Conservation (phyloP, 2,797 vertebrate species). For the Labeo calbasu region DNA sequence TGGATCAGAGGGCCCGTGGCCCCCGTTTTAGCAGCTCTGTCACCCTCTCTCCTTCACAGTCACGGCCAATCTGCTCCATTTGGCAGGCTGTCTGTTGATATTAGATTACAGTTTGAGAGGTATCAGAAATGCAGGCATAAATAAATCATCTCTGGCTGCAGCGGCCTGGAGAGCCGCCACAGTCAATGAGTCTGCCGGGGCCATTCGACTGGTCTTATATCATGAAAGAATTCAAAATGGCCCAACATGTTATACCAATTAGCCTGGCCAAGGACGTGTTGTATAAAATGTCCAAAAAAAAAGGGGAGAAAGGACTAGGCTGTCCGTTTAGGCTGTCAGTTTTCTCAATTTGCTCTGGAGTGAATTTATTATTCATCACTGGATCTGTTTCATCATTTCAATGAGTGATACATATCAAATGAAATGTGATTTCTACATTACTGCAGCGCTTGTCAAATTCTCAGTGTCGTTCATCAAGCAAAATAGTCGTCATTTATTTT, state of each 20-base stretch:
- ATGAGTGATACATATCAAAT: constrained; percentile 21
- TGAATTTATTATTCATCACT: constrained; percentile 6
- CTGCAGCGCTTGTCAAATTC: not conserved
- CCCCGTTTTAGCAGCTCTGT: constrained; percentile 10
- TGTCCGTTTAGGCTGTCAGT: not conserved
- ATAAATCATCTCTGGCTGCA: constrained; percentile 71
- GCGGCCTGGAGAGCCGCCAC: constrained; percentile 58
- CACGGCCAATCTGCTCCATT: constrained; percentile 68
- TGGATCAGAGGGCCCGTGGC: not conserved
- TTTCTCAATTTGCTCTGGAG: not conserved
- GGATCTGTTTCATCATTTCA: constrained; percentile 2
- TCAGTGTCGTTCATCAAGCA: constrained; percentile 6
- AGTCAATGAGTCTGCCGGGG: constrained; percentile 41
- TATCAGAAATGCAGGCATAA: constrained; percentile 66
- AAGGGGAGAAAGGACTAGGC: not conserved
- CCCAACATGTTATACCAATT: constrained; percentile 17
- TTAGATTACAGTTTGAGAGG: constrained; percentile 69
- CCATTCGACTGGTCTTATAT: not conserved
- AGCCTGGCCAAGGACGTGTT: constrained; percentile 1
- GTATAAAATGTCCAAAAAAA: not conserved
- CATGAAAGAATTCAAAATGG: constrained; percentile 23
- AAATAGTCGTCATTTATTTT: constrained; percentile 6
- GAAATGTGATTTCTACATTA: not conserved
- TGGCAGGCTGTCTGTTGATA: constrained; percentile 68
- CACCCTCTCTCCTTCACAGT: constrained; percentile 14